A percentile compares a stretch with the other conserved stretches of the same genome.
phyloP scores from a whole-genome alignment of 2,797 vertebrate genomes.

The Chloroceryle amazona region DNA sequence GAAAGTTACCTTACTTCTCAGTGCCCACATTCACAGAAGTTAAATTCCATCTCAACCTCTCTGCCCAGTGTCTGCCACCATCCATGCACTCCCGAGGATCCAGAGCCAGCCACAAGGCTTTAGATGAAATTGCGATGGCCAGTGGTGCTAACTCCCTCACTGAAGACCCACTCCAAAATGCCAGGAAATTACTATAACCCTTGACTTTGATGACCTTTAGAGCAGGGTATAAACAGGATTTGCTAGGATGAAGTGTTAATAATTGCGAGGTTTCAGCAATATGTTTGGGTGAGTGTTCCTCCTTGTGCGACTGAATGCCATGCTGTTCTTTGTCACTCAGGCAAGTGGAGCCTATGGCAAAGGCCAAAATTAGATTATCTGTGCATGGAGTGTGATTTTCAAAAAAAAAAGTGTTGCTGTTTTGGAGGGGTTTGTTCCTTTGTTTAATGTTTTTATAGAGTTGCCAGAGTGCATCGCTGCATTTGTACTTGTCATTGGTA shows the following conservation, averaged over 20 bases:
- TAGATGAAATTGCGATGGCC: neutral
- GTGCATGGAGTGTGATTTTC: neutral
- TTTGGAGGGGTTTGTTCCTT: neutral
- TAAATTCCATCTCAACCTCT: neutral
- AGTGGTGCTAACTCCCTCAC: neutral
- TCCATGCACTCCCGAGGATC: neutral
- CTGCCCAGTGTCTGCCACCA: neutral
- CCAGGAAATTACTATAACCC: neutral
- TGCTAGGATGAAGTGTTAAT: neutral
- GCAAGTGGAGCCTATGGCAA: neutral
- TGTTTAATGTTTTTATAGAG: neutral
- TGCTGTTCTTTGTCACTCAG: neutral
- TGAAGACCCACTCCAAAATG: neutral
- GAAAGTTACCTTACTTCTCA: neutral
- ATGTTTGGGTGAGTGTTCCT: neutral
- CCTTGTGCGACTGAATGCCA: neutral
- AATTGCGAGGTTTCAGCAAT: neutral
- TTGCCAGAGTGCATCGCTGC: neutral
- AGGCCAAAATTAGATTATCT: neutral
- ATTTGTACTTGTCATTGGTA: neutral
- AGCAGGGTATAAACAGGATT: neutral
- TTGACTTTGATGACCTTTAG: neutral
- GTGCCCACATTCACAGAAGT: neutral
- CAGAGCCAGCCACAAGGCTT: neutral
- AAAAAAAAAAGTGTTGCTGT: neutral